A percentile compares a stretch with the other conserved stretches of the same genome.
phyloP scores from a whole-genome alignment of 2,113 vertebrate genomes.

The Eleginops maclovinus region DNA sequence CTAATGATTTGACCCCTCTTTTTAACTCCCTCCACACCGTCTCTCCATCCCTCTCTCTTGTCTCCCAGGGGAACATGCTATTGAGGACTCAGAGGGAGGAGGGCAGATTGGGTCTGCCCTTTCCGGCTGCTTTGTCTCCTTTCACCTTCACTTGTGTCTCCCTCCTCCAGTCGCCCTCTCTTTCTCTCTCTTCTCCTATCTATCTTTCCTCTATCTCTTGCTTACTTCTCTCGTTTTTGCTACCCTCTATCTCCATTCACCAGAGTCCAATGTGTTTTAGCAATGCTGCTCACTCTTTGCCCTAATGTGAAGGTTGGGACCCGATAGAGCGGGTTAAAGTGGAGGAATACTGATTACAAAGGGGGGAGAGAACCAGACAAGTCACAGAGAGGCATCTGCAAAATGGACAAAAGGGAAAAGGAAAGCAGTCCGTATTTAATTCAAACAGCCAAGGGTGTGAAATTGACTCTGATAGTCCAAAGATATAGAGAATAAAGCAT shows the following conservation, averaged over 20 bases:
- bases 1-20: constrained; percentile 69
- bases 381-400: constrained; percentile 48
- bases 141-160: constrained; percentile 69
- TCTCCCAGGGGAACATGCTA: constrained; percentile 56
- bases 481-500: constrained; percentile 34
- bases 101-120: constrained; percentile 38
- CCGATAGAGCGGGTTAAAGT: constrained; percentile 48
- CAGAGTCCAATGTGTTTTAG: constrained; percentile 56
- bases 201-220: constrained; percentile 21
- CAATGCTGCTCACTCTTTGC: constrained; percentile 50
- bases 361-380: constrained; percentile 32
- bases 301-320: constrained; percentile 61
- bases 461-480: constrained; percentile 64
- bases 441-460: constrained; percentile 63
- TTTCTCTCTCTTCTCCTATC: not conserved
- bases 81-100: constrained; percentile 42
- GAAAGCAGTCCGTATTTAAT: constrained; percentile 54
- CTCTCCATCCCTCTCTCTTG: constrained; percentile 39
- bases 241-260: constrained; percentile 19
- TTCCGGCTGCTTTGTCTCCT: constrained; percentile 46
- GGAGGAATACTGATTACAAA: constrained; percentile 64
- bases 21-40: constrained; percentile 21
- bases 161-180: not conserved
- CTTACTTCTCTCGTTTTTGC: constrained; percentile 20
- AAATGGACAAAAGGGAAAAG: constrained; percentile 49